Percentiles rank a stretch among this genome's conserved stretches.
phyloP scores from a whole-genome alignment of 1,140 invertebrate genomes.

The Cephus cinctus region DNA sequence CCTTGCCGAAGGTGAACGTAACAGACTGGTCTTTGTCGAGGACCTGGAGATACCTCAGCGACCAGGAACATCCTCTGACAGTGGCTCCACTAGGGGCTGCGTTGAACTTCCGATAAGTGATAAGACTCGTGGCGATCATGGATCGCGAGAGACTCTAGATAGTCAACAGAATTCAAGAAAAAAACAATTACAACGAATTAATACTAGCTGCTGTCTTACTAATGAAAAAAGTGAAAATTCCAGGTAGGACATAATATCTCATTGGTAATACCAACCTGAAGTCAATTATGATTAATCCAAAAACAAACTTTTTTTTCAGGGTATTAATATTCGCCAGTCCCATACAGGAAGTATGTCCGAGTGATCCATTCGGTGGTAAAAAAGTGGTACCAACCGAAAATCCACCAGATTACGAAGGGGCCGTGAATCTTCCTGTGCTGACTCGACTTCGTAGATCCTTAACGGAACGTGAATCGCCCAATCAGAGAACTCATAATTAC shows the following conservation, averaged over 20 bases:
- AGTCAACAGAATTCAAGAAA: background rate
- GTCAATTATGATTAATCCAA: conserved; percentile 36
- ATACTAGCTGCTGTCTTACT: conserved; percentile 6
- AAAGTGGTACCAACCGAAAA: conserved; percentile 50
- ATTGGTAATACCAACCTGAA: conserved; percentile 19
- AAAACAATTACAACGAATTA: conserved; percentile 1
- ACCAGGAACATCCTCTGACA: conserved; percentile 2
- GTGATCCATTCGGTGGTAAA: conserved; percentile 62
- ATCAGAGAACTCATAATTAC: conserved; percentile 8
- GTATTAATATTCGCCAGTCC: conserved; percentile 63
- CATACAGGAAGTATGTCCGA: conserved; percentile 61
- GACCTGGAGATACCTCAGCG: background rate
- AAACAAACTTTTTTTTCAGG: conserved; percentile 28
- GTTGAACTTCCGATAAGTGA: background rate
- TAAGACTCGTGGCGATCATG: conserved; percentile 6
- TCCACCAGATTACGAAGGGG: conserved; percentile 57
- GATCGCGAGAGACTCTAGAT: conserved; percentile 23
- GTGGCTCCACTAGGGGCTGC: background rate
- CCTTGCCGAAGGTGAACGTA: conserved; percentile 20
- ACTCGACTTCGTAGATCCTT: conserved; percentile 57
- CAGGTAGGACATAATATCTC: conserved; percentile 11
- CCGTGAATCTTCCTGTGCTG: conserved; percentile 55
- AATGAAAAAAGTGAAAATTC: conserved; percentile 19
- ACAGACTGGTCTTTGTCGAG: background rate
- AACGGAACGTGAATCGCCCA: conserved; percentile 8